Percentiles rank a stretch among this genome's conserved stretches.
Conservation (phyloP, 2,797 vertebrate genomes). For the Gallinago stenura region DNA sequence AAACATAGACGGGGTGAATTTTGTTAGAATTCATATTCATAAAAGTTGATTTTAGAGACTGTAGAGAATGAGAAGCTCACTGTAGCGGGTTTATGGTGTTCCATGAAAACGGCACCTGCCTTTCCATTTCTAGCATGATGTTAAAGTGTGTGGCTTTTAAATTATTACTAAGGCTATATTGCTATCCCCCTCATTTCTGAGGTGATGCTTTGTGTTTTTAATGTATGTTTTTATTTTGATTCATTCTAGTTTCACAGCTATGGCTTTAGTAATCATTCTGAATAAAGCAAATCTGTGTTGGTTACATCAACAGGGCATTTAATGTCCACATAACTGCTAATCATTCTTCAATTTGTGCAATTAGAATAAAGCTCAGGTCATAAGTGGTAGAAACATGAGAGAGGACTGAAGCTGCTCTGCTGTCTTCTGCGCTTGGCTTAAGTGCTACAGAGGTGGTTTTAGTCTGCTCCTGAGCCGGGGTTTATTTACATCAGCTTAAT, state of each 20-base stretch:
- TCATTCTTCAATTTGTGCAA: slow-evolving; percentile 53
- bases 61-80: neutral
- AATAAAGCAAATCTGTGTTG: slow-evolving; percentile 37
- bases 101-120: neutral
- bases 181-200: neutral
- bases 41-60: neutral
- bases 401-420: neutral
- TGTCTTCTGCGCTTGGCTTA: neutral
- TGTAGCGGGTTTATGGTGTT: neutral
- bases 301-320: slow-evolving; percentile 33
- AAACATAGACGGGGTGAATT: neutral
- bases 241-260: slow-evolving; percentile 29
- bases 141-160: slow-evolving; percentile 16
- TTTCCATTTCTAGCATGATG: neutral
- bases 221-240: slow-evolving; percentile 42
- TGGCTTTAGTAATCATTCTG: slow-evolving; percentile 19
- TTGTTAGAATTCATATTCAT: neutral
- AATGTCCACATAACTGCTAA: slow-evolving; percentile 40
- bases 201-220: slow-evolving; percentile 23
- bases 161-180: neutral
- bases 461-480: neutral
- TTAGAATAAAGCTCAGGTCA: slow-evolving; percentile 28
- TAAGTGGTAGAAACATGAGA: slow-evolving; percentile 23
- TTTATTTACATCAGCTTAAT: slow-evolving; percentile 37
- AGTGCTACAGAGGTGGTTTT: neutral